phyloP scores from a whole-genome alignment of 2,888 invertebrate species.

The Agrochola lychnidis region DNA sequence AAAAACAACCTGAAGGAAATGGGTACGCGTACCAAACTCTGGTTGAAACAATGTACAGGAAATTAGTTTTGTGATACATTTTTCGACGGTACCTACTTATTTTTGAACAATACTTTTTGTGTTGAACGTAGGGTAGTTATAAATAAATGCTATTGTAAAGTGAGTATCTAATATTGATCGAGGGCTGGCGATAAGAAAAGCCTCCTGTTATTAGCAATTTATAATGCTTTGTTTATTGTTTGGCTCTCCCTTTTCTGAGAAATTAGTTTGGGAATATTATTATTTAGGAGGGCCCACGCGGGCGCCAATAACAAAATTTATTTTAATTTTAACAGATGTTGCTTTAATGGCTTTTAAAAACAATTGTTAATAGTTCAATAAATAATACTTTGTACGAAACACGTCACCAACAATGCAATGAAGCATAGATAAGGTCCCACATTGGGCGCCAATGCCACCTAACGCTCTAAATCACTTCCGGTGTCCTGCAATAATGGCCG shows the following conservation, averaged over 20 bases:
- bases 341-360: neutral
- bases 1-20: constrained; percentile 72
- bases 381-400: constrained; percentile 1
- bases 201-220: constrained; percentile 27
- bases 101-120: constrained; percentile 12
- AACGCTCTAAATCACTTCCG: constrained; percentile 77
- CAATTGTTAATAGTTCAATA: neutral
- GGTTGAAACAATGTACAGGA: constrained; percentile 59
- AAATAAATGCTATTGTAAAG: constrained; percentile 28
- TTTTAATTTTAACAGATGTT: neutral
- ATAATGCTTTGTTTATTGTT: constrained; percentile 26
- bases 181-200: constrained; percentile 21
- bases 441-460: constrained; percentile 67
- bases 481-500: constrained; percentile 75
- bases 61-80: constrained; percentile 55
- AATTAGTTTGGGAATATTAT: constrained; percentile 12
- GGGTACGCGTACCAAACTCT: constrained; percentile 57
- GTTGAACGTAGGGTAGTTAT: constrained; percentile 1
- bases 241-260: constrained; percentile 12
- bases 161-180: constrained; percentile 32
- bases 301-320: constrained; percentile 24
- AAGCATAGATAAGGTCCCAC: constrained; percentile 48
- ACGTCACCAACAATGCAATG: constrained; percentile 23
- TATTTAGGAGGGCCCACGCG: constrained; percentile 15
- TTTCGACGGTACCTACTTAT: constrained; percentile 24